Evolutionary conservation across 1,140 invertebrate species (phyloP).

Genomic region (Maniola jurtina): DNA sequence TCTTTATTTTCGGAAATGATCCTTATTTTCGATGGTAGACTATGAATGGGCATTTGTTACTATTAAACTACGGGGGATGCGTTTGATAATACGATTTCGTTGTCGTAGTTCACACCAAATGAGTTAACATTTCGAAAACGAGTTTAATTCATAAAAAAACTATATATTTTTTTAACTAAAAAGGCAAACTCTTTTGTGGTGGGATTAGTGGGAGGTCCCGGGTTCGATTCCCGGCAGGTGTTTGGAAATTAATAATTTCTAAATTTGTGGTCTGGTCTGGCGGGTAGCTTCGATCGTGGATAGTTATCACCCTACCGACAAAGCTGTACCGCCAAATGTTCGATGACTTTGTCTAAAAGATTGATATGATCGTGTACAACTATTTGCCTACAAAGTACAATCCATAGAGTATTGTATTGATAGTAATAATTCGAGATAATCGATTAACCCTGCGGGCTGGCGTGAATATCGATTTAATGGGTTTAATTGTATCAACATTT

Average conservation of each 20-base stretch:
- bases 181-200: no score
- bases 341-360: not conserved
- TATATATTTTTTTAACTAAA: no score
- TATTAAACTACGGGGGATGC: conserved; percentile 19
- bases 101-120: no score
- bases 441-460: conserved; percentile 16
- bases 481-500: conserved; percentile 28
- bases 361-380: not conserved
- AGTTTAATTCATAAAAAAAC: no score
- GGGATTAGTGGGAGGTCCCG: no score
- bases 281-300: no score
- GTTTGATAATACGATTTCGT: conserved; percentile 4
- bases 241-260: no score
- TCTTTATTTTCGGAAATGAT: not conserved
- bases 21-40: not conserved
- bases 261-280: no score
- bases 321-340: no score
- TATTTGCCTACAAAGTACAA: conserved; percentile 11
- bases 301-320: no score
- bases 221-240: no score
- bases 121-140: no score
- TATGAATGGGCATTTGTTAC: not conserved
- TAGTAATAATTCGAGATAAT: conserved; percentile 9
- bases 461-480: conserved; percentile 24
- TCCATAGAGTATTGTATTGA: conserved; percentile 3